Percentiles rank a stretch among this genome's conserved stretches.
Evolutionary conservation across 1,140 invertebrate species (phyloP).

Genomic region (Rhyzopertha dominica): DNA sequence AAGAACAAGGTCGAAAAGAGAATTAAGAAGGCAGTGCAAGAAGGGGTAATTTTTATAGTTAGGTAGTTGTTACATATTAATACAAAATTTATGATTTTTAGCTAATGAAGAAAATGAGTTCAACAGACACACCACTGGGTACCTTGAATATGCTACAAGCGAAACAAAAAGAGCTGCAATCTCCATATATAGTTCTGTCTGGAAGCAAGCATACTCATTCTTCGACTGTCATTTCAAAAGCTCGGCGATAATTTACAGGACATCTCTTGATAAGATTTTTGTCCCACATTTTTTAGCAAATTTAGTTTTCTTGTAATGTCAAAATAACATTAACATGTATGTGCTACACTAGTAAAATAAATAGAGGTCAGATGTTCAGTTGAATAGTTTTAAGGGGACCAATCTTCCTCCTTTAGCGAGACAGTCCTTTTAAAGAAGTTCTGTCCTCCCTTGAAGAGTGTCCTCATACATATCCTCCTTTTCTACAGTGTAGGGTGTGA

Average conservation of each 20-base stretch:
- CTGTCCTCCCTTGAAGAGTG: too few species aligned
- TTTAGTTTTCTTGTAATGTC: too few species aligned
- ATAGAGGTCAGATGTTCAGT: too few species aligned
- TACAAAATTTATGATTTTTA: constrained; percentile 45
- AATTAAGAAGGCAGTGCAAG: constrained; percentile 91
- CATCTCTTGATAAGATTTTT: too few species aligned
- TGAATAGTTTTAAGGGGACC: too few species aligned
- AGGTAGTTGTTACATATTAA: neutral
- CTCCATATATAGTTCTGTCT: constrained; percentile 90
- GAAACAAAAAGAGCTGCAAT: constrained; percentile 95
- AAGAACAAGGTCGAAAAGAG: constrained; percentile 98
- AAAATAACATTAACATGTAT: too few species aligned
- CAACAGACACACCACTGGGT: constrained; percentile 93
- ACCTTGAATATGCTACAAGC: constrained; percentile 91
- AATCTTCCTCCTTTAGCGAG: too few species aligned
- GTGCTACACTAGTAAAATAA: too few species aligned
- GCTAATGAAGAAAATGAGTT: constrained; percentile 98
- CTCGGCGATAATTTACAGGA: constrained; percentile 33
- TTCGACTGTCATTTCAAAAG: constrained; percentile 39
- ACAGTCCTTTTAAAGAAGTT: too few species aligned
- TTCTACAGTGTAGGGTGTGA: too few species aligned
- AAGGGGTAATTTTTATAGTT: constrained; percentile 59
- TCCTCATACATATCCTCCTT: too few species aligned
- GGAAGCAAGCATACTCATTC: constrained; percentile 67
- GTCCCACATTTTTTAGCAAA: too few species aligned